Percentiles rank a stretch among this genome's conserved stretches.
These are phyloP conservation scores for Nomada ferruginata DNA, from an alignment of 2,888 invertebrate species.

Conservation along the genomic window DNA sequence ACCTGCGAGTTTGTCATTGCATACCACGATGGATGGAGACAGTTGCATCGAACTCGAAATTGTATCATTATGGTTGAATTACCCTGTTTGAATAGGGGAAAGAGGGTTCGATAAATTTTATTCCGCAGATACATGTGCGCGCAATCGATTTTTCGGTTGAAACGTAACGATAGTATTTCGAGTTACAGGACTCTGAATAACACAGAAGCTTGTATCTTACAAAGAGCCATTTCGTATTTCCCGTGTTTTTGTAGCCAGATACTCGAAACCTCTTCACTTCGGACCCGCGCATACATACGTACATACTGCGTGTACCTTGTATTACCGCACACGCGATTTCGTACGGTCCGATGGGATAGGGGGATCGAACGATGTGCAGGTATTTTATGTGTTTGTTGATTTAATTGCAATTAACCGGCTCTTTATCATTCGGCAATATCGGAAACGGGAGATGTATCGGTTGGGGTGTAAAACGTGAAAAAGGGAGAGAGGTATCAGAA, in stretches of 20 bases:
- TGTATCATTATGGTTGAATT: background rate
- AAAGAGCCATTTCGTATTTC: constrained; percentile 41
- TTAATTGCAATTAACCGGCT: constrained; percentile 72
- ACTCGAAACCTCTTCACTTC: constrained; percentile 53
- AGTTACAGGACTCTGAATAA: constrained; percentile 10
- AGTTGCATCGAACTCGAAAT: background rate
- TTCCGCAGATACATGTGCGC: background rate
- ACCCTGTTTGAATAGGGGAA: too few species aligned
- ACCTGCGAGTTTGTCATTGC: too few species aligned
- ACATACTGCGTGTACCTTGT: constrained; percentile 25
- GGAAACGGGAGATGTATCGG: constrained; percentile 52
- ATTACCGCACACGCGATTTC: constrained; percentile 43
- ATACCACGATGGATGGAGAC: background rate
- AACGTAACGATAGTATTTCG: constrained; percentile 4
- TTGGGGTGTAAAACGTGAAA: constrained; percentile 48
- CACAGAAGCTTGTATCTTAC: constrained; percentile 41
- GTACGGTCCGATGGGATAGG: constrained; percentile 11
- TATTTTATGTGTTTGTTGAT: constrained; percentile 69
- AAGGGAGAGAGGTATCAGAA: constrained; percentile 51
- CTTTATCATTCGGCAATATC: constrained; percentile 72
- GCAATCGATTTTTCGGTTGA: background rate
- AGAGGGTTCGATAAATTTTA: constrained; percentile 11
- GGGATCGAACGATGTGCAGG: constrained; percentile 32
- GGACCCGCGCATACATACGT: constrained; percentile 20
- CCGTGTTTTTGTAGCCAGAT: constrained; percentile 40